Evolutionary conservation across 2,797 vertebrate genomes (phyloP), one percentile per base, ranked within the genome.

Genomic region (Melanotaenia trifasciata): DNA sequence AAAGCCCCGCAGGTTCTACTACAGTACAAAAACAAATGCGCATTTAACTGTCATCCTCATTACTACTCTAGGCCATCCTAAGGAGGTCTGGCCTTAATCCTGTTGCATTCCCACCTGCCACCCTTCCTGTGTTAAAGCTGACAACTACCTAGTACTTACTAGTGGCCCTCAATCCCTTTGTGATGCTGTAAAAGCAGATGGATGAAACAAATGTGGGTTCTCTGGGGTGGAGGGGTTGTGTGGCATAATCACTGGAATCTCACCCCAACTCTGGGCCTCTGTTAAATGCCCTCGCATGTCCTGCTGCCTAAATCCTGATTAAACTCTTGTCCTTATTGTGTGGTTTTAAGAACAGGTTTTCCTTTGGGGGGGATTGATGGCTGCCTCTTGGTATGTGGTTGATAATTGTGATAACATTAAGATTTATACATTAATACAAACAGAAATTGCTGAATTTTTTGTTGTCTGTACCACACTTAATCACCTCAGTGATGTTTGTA

Each of bases 81-180:
- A 66, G 64, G 57, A 79, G 83, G 86, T 85, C 89, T 91, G 87
- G 77, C 86, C 86, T 89, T 92, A 92, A 94, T 91, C 87, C 89
- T 82, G 64, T 71, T 2, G 28, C 7, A 38, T 74, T 61, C 84
- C 83, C 88, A 90, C 82, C 82, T 90, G 81, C 78, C 80, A 79
- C 69, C 70, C 84, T 75, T 65, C 58, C 65, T 69, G 66, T 63
- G 58, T 72, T 84, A 72, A 78, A 77, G 22, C 40, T 74, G 60
- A 76, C 56, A 58, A 36, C 63, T 60, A 51, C 65, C 60, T 81
- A 47, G 54, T 67, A 33, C 22, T 76, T 24, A 65, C 51, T 54
- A 35, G 58, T 67, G 58, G 68, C 63, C 47, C 33, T 61, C 26
- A 66, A 50, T 78, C 61, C 36, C 32, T 33, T 71, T 76, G 38